phyloP scores from a whole-genome alignment of 2,888 invertebrate species.

The Dinocampus coccinellae region DNA sequence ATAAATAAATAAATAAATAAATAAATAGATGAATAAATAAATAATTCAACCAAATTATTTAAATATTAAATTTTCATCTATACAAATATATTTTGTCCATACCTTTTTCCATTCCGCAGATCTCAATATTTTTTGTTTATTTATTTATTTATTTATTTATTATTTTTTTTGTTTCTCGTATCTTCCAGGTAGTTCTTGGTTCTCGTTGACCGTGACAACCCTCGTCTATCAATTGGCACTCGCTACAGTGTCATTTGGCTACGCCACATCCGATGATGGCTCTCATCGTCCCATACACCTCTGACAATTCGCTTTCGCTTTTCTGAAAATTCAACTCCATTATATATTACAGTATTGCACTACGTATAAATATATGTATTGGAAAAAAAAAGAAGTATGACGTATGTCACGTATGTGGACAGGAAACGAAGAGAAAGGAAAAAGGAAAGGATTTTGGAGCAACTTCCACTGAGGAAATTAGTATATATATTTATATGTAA shows the following conservation, averaged over 20 bases:
- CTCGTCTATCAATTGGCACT: constrained; percentile 39
- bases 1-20: too few relatives aligned
- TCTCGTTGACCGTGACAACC: constrained; percentile 24
- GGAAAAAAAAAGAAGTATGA: not conserved
- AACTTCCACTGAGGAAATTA: not conserved
- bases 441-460: constrained; percentile 6
- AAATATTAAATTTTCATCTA: not conserved
- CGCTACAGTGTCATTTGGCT: constrained; percentile 61
- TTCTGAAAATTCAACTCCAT: constrained; percentile 49
- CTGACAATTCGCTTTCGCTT: constrained; percentile 60
- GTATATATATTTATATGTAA: constrained; percentile 1
- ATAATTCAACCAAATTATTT: not conserved
- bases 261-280: constrained; percentile 54
- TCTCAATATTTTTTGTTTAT: too few relatives aligned
- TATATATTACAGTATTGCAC: not conserved
- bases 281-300: constrained; percentile 54
- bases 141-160: too few relatives aligned
- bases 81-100: not conserved
- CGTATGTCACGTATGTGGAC: too few relatives aligned
- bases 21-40: too few relatives aligned
- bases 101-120: not conserved
- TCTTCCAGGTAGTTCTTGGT: constrained; percentile 17
- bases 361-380: too few relatives aligned
- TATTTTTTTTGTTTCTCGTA: constrained; percentile 12
- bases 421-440: not conserved